Percentiles rank a stretch among this genome's conserved stretches.
Evolutionary conservation across 2,888 invertebrate species (phyloP).

Genomic region (Aphodius sticticus): DNA sequence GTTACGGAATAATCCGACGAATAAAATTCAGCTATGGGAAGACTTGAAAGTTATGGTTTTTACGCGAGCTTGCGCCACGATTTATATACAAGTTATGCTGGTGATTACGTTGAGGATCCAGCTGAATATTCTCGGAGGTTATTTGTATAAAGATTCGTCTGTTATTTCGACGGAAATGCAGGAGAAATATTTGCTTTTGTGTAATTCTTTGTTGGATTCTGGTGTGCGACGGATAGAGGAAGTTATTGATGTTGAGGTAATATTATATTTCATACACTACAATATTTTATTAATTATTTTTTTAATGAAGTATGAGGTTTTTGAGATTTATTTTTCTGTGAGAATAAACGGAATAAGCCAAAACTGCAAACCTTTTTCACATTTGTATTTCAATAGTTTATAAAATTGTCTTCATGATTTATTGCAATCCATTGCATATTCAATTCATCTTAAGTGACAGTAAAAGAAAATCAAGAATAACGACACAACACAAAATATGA

Average conservation of each 20-base stretch:
- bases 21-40: conserved; percentile 86
- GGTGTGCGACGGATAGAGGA: conserved; percentile 75
- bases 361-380: no score
- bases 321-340: no score
- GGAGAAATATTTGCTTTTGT: conserved; percentile 81
- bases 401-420: no score
- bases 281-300: no score
- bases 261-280: background rate
- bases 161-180: conserved; percentile 72
- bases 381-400: no score
- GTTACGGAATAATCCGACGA: conserved; percentile 71
- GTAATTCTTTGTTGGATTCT: conserved; percentile 79
- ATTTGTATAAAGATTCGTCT: conserved; percentile 78
- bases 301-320: no score
- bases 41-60: conserved; percentile 80
- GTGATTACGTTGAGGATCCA: conserved; percentile 85
- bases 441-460: no score
- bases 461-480: no score
- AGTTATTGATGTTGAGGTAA: conserved; percentile 75
- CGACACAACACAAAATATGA: no score
- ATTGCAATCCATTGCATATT: no score
- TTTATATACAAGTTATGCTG: conserved; percentile 85
- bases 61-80: conserved; percentile 76
- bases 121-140: conserved; percentile 88
- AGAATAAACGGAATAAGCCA: no score